Evolutionary conservation across 2,113 vertebrate species (phyloP).

Genomic region (Cottus gobio): DNA sequence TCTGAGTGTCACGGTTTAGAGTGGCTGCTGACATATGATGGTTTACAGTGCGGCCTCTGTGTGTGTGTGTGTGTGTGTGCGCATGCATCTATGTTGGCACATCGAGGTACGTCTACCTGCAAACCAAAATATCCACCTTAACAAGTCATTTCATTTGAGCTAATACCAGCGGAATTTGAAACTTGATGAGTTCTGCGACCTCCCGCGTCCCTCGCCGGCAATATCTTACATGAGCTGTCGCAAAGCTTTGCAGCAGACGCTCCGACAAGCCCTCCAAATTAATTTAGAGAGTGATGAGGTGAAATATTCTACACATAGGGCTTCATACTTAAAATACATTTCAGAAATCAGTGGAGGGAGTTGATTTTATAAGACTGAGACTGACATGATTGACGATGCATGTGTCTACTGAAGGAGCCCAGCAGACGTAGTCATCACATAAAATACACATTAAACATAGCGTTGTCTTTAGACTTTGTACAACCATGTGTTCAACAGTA

Average conservation of each 20-base stretch:
- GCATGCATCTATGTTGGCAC: conserved; percentile 21
- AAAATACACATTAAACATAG: too few relatives aligned
- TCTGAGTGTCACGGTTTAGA: conserved; percentile 52
- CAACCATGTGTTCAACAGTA: too few relatives aligned
- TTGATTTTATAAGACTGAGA: neutral
- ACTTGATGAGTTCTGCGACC: conserved; percentile 59
- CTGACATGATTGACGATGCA: neutral
- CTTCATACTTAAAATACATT: conserved; percentile 12
- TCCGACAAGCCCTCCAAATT: conserved; percentile 31
- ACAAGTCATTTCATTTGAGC: conserved; percentile 67
- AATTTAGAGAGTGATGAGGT: conserved; percentile 52
- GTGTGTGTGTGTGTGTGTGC: neutral
- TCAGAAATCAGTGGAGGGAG: neutral
- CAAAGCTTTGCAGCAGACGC: conserved; percentile 32
- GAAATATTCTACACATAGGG: conserved; percentile 37
- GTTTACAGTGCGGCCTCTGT: conserved; percentile 1
- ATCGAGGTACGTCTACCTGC: neutral
- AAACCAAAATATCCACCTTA: conserved; percentile 49
- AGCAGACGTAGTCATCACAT: neutral
- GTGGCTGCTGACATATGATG: conserved; percentile 46
- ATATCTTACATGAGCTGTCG: conserved; percentile 57
- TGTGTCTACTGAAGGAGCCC: neutral
- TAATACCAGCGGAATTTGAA: conserved; percentile 52
- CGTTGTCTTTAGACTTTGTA: too few relatives aligned
- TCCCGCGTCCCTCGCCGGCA: conserved; percentile 28